Conservation (phyloP, 1,140 invertebrate genomes). For the Hycleus phaleratus region DNA sequence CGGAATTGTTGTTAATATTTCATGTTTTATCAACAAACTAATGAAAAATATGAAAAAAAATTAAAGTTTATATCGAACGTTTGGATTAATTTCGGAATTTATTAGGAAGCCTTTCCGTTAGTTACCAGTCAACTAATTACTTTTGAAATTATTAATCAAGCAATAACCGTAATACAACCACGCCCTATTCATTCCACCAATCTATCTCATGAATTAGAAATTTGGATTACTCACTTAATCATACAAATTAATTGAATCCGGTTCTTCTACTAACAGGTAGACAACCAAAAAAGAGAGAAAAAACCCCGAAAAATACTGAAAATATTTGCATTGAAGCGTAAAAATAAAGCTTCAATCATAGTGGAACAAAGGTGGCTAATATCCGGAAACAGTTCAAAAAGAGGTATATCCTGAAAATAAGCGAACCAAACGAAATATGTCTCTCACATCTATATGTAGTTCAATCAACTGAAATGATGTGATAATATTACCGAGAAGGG, state of each 20-base stretch:
- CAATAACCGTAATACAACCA: too few relatives aligned
- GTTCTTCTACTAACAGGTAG: too few relatives aligned
- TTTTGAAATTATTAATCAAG: too few relatives aligned
- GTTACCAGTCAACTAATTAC: too few relatives aligned
- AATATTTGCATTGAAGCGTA: background rate
- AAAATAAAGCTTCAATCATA: background rate
- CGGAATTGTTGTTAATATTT: too few relatives aligned
- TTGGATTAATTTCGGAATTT: background rate
- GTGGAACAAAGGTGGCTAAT: slow-evolving; percentile 5
- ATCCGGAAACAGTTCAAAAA: slow-evolving; percentile 8
- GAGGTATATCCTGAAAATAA: slow-evolving; percentile 5
- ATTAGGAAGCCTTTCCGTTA: too few relatives aligned
- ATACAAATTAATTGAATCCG: background rate
- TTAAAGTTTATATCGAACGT: too few relatives aligned
- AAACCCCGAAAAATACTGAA: background rate
- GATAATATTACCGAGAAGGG: background rate
- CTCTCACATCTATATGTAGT: background rate
- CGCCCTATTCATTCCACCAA: background rate
- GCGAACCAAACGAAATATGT: background rate
- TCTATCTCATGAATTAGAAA: background rate
- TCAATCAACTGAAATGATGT: background rate
- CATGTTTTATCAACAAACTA: too few relatives aligned
- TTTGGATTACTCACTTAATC: background rate
- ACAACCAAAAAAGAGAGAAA: too few relatives aligned
- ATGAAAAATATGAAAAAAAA: too few relatives aligned